phyloP scores from a whole-genome alignment of 2,113 vertebrate genomes.

The Peromyscus leucopus region DNA sequence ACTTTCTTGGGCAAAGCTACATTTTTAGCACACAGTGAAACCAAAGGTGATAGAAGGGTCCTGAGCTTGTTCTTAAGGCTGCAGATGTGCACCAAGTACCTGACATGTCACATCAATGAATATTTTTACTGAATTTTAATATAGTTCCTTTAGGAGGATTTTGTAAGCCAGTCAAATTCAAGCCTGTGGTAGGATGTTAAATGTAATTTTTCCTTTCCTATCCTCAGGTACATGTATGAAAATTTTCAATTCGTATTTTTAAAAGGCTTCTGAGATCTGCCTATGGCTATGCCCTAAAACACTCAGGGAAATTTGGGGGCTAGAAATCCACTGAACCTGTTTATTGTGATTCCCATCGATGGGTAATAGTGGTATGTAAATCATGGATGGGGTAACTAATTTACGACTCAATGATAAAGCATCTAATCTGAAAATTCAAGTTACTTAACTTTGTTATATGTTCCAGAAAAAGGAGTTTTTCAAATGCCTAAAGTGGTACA shows the following conservation, averaged over 20 bases:
- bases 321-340: constrained; percentile 72
- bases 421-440: constrained; percentile 47
- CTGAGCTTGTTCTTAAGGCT: constrained; percentile 11
- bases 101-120: constrained; percentile 56
- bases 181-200: constrained; percentile 66
- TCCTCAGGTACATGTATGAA: constrained; percentile 68
- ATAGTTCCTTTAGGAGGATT: constrained; percentile 66
- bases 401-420: constrained; percentile 50
- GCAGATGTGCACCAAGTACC: not conserved
- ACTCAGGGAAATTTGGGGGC: constrained; percentile 55
- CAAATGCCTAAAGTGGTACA: constrained; percentile 9
- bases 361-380: constrained; percentile 64
- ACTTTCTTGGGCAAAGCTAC: not conserved
- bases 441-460: constrained; percentile 61
- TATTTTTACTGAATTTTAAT: constrained; percentile 78
- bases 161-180: constrained; percentile 73
- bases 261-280: constrained; percentile 72
- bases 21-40: constrained; percentile 25
- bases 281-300: constrained; percentile 67
- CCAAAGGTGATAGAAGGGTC: constrained; percentile 40
- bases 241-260: constrained; percentile 68
- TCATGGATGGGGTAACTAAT: constrained; percentile 53
- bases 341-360: constrained; percentile 72
- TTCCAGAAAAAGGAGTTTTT: constrained; percentile 46
- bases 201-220: constrained; percentile 48